Evolutionary conservation across 2,888 invertebrate species (phyloP), one percentile per base, ranked within the genome.

Genomic region (Thymelicus sylvestris): DNA sequence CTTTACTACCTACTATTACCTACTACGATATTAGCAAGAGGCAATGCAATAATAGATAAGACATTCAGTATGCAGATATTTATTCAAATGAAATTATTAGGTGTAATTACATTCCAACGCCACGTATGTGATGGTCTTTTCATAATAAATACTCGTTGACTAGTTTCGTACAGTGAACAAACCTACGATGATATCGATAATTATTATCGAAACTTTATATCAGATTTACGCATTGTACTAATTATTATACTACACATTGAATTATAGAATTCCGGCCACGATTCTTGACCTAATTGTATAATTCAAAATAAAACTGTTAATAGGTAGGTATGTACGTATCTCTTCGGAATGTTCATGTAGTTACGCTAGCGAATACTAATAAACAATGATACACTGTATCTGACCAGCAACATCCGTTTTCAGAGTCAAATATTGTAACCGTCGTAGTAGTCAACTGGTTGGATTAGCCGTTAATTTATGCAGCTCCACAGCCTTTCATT

Each of bases 101-200:
- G 85, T 89, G 88, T 89, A 87, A 88, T 89, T 90, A 91, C 90
- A 91, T 86, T 86, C 85, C 83, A 88, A 90, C n/a, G 55, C 3
- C 55, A 24, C 86, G 87, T 86, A 78, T 78, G 78, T 86, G 84
- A 85, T 83, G 84, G 88, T 81, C 74, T 74, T 83, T 81, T 85
- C 83, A 85, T 89, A 86, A 88, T 86, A 90, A 89, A 91, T 90
- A 92, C 87, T 91, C 88, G 85, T 87, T 92, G 93, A 93, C 93
- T 93, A 84, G 85, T 82, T 81, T 74, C 76, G 79, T 81, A 67
- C 69, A 82, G 79, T 80, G 59, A 70, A 65, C 65, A 67, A 60
- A 67, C 24, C 19, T 57, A 38, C 19, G 55, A 55, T 50, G 31
- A 63, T 31, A 50, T 63, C n/a, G 24, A 31, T 31, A 31, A 31